Percentiles rank a stretch among this genome's conserved stretches.
phyloP scores from a whole-genome alignment of 92 coral and sea anemone species.

The Plumapathes pennacea region DNA sequence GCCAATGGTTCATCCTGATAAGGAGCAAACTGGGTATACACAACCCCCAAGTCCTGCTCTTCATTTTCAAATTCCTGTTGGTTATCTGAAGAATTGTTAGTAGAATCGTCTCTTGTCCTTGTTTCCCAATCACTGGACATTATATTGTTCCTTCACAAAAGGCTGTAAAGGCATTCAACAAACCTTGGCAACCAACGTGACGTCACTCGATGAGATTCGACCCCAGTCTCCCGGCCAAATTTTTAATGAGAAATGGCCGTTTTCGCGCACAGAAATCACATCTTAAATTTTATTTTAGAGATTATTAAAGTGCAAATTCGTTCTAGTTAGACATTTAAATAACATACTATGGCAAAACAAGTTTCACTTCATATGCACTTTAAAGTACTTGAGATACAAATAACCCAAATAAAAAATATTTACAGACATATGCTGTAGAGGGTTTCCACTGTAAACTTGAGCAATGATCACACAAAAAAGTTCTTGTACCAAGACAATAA shows the following conservation, averaged over 20 bases:
- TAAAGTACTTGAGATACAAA: too few relatives aligned
- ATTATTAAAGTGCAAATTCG: background rate
- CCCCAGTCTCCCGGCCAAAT: conserved; percentile 9
- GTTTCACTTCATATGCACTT: conserved; percentile 32
- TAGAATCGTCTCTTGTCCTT: background rate
- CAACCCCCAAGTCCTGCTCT: conserved; percentile 5
- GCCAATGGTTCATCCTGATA: conserved; percentile 23
- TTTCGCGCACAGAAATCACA: background rate
- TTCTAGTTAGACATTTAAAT: background rate
- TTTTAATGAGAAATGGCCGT: background rate
- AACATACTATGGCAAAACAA: conserved; percentile 1
- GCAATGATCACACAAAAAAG: too few relatives aligned
- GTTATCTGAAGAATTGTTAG: background rate
- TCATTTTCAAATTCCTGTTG: background rate
- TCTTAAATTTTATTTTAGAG: background rate
- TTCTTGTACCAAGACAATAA: too few relatives aligned
- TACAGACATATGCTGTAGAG: too few relatives aligned
- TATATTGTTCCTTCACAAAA: background rate
- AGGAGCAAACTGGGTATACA: background rate
- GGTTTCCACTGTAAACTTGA: too few relatives aligned
- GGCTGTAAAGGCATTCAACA: background rate
- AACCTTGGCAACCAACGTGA: conserved; percentile 9
- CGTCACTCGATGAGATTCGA: conserved; percentile 2
- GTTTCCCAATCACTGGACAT: conserved; percentile 38
- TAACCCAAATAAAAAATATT: too few relatives aligned